phyloP scores from a whole-genome alignment of 2,888 invertebrate genomes.

The Chesias legatella region DNA sequence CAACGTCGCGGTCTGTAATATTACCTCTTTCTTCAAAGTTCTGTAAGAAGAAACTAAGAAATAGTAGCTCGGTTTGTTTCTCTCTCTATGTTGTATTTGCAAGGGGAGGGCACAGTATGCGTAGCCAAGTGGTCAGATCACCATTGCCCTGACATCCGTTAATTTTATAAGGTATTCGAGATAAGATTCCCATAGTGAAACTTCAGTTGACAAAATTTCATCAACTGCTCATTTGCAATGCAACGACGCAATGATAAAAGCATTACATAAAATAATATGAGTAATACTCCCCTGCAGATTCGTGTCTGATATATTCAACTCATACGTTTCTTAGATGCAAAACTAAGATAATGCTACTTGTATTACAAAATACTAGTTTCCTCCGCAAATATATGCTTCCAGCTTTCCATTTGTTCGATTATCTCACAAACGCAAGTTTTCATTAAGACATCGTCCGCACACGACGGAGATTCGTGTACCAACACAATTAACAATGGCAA shows the following conservation, averaged over 20 bases:
- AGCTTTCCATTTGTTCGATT: slow-evolving; percentile 20
- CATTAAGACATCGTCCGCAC: slow-evolving; percentile 14
- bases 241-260: not conserved
- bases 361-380: slow-evolving; percentile 12
- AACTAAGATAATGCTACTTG: slow-evolving; percentile 14
- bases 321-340: slow-evolving; percentile 17
- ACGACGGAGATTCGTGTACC: slow-evolving; percentile 9
- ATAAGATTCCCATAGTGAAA: no score
- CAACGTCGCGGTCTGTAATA: no score
- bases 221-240: not conserved
- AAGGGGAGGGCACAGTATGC: no score
- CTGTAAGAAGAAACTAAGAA: no score
- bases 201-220: no score
- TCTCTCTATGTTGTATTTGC: no score
- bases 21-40: no score
- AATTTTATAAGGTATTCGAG: no score
- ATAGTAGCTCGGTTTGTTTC: no score
- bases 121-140: no score
- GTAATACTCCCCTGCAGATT: slow-evolving; percentile 8
- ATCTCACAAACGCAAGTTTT: slow-evolving; percentile 4
- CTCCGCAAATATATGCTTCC: slow-evolving; percentile 12
- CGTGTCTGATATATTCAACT: slow-evolving; percentile 4
- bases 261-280: slow-evolving; percentile 9
- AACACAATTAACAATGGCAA: slow-evolving; percentile 16
- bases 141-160: no score